Base-by-base conservation (phyloP, 2,113 vertebrate species). In the Solenodon paradoxus region DNA sequence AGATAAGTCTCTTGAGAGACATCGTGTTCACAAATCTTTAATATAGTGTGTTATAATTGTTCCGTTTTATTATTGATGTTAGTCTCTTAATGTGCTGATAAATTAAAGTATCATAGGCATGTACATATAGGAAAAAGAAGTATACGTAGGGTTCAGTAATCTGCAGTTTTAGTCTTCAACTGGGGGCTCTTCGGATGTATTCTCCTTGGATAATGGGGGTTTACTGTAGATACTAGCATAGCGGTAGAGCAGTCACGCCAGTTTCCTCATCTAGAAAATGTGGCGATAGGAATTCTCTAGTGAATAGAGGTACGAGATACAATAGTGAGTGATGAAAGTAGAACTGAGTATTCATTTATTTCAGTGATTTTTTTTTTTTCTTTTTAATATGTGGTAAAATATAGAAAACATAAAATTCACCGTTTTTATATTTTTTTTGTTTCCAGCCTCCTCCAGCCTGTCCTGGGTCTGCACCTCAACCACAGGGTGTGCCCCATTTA, bases 361-460 rank as follows among this genome's bases (percentile, higher is more conserved):
- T 51, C 26, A 71, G 1, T 68, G 28, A 81, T 69, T 32, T 71
- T 66, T 80, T 32, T 13, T 45, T 63, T 74, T 91, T 68, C 13
- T 47, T 68, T 92, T 69, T 78, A 63, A 88, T 57, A 51, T 71
- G 40, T 57, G 32, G 47, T 88, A 72, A 78, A 80, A 88, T 75
- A 61, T 30, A 9, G 9, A 9, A 49, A 63, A 51, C 9, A 12
- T 38, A 49, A 59, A 93, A 38, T 47, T 51, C 82, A 61, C 13
- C 55, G 9, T 77, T 94, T 91, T 77, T 88, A 51, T 32, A 15
- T 85, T 88, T 86, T 16, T 87, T n/a, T n/a, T n/a, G n/a, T n/a
- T n/a, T n/a, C n/a, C n/a, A n/a, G n/a, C n/a, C n/a, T n/a, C n/a
- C n/a, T n/a, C n/a, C n/a, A n/a, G n/a, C n/a, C n/a, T n/a, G n/a